A percentile compares a stretch with the other conserved stretches of the same genome.
These are phyloP conservation scores for Hafferia zeledoni DNA, from an alignment of 2,797 vertebrate species.

Conservation along the genomic window DNA sequence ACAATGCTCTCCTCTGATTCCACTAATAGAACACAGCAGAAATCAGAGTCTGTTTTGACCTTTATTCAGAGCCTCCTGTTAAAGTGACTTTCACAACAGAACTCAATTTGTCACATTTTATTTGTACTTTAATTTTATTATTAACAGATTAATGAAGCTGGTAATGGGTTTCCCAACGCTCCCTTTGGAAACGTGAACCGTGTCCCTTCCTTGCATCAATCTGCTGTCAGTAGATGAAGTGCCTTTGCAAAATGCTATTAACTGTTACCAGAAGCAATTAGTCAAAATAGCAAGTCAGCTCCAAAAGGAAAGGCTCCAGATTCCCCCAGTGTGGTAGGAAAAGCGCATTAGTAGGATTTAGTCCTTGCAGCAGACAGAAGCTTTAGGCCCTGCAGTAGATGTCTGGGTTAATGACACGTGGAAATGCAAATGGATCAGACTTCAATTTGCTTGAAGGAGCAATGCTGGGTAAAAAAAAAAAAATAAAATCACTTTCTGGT, in stretches of 20 bases:
- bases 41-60: conserved; percentile 58
- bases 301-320: conserved; percentile 34
- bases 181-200: conserved; percentile 62
- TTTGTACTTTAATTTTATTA: conserved; percentile 74
- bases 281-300: conserved; percentile 57
- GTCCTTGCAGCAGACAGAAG: conserved; percentile 1
- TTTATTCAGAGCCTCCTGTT: conserved; percentile 51
- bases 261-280: conserved; percentile 65
- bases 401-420: conserved; percentile 25
- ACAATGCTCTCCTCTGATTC: conserved; percentile 42
- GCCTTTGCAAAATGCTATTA: conserved; percentile 64
- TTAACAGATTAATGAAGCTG: conserved; percentile 68
- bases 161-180: conserved; percentile 63
- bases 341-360: conserved; percentile 42
- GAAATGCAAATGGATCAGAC: conserved; percentile 25
- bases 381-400: not conserved
- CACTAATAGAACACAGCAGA: conserved; percentile 12
- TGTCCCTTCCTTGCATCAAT: conserved; percentile 61
- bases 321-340: not conserved
- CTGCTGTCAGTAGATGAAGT: conserved; percentile 59
- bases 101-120: conserved; percentile 61
- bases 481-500: not conserved
- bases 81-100: conserved; percentile 59
- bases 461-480: not conserved
- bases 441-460: conserved; percentile 12